Conservation (phyloP, 92 coral and sea anemone species). For the Micromussa lordhowensis region DNA sequence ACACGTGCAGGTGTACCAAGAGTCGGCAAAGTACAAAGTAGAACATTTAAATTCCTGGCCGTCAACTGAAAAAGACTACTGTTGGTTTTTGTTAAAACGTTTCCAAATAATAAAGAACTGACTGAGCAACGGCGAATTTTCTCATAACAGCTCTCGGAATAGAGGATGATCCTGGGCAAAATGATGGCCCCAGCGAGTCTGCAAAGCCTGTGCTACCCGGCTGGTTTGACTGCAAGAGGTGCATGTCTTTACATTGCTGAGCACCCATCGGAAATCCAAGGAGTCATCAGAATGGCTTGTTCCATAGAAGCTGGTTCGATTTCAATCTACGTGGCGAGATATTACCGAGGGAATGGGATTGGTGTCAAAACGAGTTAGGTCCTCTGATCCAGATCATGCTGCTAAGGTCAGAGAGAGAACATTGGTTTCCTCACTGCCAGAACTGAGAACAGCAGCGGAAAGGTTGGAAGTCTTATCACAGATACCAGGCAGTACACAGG, state of each 20-base stretch:
- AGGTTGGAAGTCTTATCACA: constrained; percentile 20
- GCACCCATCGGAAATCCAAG: constrained; percentile 48
- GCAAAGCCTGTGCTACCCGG: constrained; percentile 54
- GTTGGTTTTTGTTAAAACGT: too few relatives aligned
- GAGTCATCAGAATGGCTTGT: constrained; percentile 54
- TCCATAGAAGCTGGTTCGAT: constrained; percentile 47
- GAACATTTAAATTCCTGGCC: too few relatives aligned
- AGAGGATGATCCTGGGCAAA: constrained; percentile 10
- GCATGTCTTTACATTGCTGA: constrained; percentile 48
- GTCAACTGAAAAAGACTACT: too few relatives aligned
- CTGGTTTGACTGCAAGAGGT: constrained; percentile 60
- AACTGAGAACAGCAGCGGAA: constrained; percentile 32
- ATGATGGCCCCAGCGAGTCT: constrained; percentile 40
- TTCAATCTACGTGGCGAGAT: constrained; percentile 57
- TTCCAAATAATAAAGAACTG: too few relatives aligned
- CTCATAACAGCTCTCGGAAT: neutral
- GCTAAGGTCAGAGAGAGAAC: constrained; percentile 38
- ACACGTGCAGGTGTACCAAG: too few relatives aligned
- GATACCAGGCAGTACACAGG: too few relatives aligned
- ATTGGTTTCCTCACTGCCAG: constrained; percentile 35
- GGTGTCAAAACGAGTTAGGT: constrained; percentile 56
- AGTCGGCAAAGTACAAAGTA: too few relatives aligned
- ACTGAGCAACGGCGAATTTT: too few relatives aligned
- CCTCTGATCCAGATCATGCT: constrained; percentile 57
- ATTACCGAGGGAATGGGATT: constrained; percentile 57